Conservation (phyloP, 2,113 vertebrate genomes). For the Cryptomyrus ogoouensis region DNA sequence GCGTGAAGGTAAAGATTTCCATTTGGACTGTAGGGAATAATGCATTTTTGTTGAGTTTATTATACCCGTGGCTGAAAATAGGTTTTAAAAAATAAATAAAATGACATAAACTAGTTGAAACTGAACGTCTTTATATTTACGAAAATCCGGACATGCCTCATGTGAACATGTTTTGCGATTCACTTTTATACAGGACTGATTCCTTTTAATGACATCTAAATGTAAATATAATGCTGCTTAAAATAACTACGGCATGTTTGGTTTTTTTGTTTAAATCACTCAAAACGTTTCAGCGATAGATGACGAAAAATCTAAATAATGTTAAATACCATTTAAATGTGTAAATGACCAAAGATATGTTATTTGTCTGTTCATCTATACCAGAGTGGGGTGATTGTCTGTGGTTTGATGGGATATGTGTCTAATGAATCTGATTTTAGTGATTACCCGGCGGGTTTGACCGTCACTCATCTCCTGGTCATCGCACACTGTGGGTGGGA, state of each 20-base stretch:
- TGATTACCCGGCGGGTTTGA: conserved; percentile 33
- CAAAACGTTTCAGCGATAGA: not conserved
- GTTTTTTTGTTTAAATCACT: not conserved
- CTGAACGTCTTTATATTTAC: not conserved
- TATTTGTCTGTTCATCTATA: not conserved
- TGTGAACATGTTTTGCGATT: not conserved
- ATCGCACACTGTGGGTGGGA: conserved; percentile 32
- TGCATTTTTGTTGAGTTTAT: not conserved
- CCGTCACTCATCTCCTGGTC: conserved; percentile 32
- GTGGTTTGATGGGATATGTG: conserved; percentile 33
- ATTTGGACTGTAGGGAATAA: not conserved
- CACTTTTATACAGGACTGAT: not conserved
- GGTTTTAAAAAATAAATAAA: not conserved
- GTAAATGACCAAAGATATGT: not conserved
- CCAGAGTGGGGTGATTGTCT: conserved; percentile 22
- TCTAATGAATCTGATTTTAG: conserved; percentile 20
- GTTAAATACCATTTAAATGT: not conserved
- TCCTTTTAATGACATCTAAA: not conserved
- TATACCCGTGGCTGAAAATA: not conserved
- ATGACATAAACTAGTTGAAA: not conserved
- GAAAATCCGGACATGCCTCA: not conserved
- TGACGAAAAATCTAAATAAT: not conserved
- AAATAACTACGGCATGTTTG: not conserved
- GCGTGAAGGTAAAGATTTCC: not conserved
- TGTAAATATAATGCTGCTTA: not conserved